phyloP scores from a whole-genome alignment of 2,888 invertebrate genomes.

The Sinohyriopsis cumingii region DNA sequence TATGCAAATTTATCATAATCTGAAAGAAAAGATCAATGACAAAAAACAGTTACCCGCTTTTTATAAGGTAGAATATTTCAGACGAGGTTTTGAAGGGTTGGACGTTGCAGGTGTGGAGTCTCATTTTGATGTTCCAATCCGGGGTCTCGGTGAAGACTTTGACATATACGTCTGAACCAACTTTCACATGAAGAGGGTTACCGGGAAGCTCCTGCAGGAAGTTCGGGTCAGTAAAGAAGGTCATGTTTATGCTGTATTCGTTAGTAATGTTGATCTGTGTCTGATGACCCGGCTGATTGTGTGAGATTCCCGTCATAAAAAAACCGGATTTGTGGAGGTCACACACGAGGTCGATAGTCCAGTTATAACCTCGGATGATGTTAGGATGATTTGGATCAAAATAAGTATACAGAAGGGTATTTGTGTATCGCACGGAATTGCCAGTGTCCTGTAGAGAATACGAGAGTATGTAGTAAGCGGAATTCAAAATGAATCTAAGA shows the following conservation, averaged over 20 bases:
- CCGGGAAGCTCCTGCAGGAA: conserved; percentile 18
- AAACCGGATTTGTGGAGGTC: not conserved
- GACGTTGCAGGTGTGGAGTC: conserved; percentile 28
- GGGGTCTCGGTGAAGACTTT: conserved; percentile 25
- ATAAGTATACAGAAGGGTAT: not conserved
- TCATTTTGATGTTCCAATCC: conserved; percentile 31
- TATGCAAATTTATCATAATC: no score
- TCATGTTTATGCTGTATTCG: conserved; percentile 25
- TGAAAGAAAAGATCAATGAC: no score
- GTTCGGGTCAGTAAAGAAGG: conserved; percentile 29
- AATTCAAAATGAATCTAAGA: no score
- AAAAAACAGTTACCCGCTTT: not conserved
- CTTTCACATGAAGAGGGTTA: conserved; percentile 27
- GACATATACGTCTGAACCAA: conserved; percentile 26
- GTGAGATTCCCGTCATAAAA: not conserved
- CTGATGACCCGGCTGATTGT: not conserved
- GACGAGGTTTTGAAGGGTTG: conserved; percentile 16
- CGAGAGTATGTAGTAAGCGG: no score
- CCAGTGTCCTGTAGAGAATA: not conserved
- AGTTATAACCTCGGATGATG: conserved; percentile 1
- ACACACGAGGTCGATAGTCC: not conserved
- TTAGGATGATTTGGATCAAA: not conserved
- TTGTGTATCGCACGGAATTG: not conserved
- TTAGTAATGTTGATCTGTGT: conserved; percentile 8
- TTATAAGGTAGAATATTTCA: not conserved